phyloP scores from a whole-genome alignment of 2,797 vertebrate species.

The Orestias chungarensis region DNA sequence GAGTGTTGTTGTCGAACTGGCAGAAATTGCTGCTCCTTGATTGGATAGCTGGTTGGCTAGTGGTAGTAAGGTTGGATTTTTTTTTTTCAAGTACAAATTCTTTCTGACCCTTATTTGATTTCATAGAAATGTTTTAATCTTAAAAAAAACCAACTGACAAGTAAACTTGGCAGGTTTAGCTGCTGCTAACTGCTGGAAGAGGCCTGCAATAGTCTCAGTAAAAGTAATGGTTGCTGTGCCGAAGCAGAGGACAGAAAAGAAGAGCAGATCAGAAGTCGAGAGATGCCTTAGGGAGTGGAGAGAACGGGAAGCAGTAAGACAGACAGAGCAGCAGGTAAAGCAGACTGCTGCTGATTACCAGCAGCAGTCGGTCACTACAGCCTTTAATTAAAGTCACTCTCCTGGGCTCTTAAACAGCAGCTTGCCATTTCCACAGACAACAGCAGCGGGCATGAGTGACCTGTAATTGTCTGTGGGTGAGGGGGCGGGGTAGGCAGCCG shows the following conservation, averaged over 20 bases:
- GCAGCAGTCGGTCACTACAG: constrained; percentile 73
- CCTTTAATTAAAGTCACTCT: constrained; percentile 76
- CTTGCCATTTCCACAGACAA: constrained; percentile 72
- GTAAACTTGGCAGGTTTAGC: constrained; percentile 15
- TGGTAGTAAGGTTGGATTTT: too few relatives aligned
- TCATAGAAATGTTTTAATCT: constrained; percentile 5
- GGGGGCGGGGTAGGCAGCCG: constrained; percentile 16
- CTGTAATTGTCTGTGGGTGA: constrained; percentile 61
- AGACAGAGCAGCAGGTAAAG: constrained; percentile 53
- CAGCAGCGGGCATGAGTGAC: constrained; percentile 56
- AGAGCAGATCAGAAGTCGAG: constrained; percentile 33
- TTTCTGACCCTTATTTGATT: too few relatives aligned
- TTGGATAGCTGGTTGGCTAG: too few relatives aligned
- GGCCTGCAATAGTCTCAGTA: constrained; percentile 22
- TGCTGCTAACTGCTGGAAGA: constrained; percentile 26
- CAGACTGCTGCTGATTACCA: constrained; percentile 66
- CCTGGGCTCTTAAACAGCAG: constrained; percentile 67
- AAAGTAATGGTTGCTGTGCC: neutral
- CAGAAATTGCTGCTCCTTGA: too few relatives aligned
- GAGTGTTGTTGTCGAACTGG: too few relatives aligned
- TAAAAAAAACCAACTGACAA: constrained; percentile 13
- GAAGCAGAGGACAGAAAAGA: constrained; percentile 20
- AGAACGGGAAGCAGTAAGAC: constrained; percentile 24
- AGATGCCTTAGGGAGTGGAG: constrained; percentile 15
- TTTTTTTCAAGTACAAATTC: too few relatives aligned